Evolutionary conservation across 1,140 invertebrate genomes (phyloP).

Genomic region (Chironomus striatipennis): DNA sequence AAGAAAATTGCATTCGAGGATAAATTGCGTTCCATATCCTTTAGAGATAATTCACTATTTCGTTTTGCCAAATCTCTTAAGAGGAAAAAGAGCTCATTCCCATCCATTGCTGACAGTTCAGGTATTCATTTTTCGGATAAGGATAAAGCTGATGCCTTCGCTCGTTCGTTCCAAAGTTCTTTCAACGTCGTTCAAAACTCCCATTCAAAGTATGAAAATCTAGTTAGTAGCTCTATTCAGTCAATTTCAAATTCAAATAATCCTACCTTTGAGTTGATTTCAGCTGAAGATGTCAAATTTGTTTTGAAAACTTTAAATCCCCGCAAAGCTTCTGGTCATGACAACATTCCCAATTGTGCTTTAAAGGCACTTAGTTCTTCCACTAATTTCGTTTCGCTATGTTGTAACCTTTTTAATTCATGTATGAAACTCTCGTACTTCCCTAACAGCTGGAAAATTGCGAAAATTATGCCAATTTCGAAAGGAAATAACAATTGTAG

Average conservation of each 20-base stretch:
- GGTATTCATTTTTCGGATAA: background rate
- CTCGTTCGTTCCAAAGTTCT: background rate
- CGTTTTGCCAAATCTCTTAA: background rate
- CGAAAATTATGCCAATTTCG: constrained; percentile 35
- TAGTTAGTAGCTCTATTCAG: background rate
- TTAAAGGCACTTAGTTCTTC: no score
- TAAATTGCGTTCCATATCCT: background rate
- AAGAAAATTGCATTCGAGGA: background rate
- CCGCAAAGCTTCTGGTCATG: background rate
- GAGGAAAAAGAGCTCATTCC: background rate
- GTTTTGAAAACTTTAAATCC: background rate
- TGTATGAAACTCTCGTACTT: constrained; percentile 33
- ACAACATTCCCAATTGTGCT: background rate
- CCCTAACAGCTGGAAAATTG: constrained; percentile 35
- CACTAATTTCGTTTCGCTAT: background rate
- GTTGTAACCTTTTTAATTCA: constrained; percentile 30
- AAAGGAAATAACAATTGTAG: constrained; percentile 38
- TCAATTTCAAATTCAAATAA: no score
- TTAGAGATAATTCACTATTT: background rate
- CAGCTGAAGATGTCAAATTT: background rate
- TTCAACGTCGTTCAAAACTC: background rate
- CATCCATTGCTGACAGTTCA: background rate
- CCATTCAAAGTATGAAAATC: background rate
- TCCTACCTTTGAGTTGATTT: no score
- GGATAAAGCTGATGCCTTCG: background rate